Evolutionary conservation across 2,113 vertebrate species (phyloP).

Genomic region (Diphyllodes magnificus): DNA sequence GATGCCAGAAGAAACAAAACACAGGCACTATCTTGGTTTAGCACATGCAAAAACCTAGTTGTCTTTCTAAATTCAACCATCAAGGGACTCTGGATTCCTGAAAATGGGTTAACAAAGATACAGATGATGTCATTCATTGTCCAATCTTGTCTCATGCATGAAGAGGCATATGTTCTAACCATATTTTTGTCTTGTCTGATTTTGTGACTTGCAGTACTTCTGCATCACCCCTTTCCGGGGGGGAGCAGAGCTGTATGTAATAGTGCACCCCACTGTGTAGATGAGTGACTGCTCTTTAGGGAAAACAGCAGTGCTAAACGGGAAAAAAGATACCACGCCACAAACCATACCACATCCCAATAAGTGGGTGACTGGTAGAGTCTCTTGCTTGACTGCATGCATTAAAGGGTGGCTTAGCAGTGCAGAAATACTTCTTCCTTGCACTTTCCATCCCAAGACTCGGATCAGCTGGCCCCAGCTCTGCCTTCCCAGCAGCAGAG

Average conservation of each 20-base stretch:
- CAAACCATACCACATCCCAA: neutral
- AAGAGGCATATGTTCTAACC: neutral
- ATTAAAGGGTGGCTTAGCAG: neutral
- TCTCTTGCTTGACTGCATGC: neutral
- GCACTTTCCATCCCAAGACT: neutral
- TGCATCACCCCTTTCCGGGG: neutral
- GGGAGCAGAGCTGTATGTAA: neutral
- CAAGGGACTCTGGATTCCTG: neutral
- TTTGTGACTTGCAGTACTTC: neutral
- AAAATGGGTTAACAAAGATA: neutral
- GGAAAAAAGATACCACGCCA: neutral
- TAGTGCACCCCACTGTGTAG: neutral
- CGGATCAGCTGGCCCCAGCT: neutral
- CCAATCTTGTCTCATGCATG: neutral
- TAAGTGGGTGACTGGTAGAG: neutral
- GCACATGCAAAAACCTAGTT: neutral
- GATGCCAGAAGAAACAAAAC: neutral
- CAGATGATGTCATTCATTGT: constrained; percentile 11
- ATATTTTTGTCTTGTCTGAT: neutral
- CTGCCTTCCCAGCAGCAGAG: neutral
- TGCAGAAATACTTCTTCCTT: neutral
- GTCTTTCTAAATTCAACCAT: neutral
- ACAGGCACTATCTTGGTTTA: neutral
- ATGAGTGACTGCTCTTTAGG: neutral
- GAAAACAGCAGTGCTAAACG: neutral